phyloP scores from a whole-genome alignment of 1,140 invertebrate species.

The Nebria ingens region DNA sequence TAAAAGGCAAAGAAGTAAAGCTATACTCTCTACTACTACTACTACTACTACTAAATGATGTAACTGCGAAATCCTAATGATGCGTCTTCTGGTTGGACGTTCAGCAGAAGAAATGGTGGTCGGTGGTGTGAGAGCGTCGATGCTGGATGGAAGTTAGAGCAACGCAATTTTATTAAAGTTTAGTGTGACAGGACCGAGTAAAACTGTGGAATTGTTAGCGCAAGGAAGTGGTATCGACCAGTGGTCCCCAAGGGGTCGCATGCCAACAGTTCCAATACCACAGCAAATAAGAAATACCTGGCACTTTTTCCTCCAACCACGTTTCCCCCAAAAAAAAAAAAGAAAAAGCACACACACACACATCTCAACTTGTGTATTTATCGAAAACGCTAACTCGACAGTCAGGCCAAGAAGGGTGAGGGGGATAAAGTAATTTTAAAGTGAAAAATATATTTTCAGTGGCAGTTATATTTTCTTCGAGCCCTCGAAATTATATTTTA shows the following conservation, averaged over 20 bases:
- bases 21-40: no score
- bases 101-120: constrained; percentile 16
- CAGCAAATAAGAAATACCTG: constrained; percentile 28
- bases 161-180: constrained; percentile 34
- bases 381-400: constrained; percentile 2
- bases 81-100: no score
- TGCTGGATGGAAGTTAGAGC: constrained; percentile 8
- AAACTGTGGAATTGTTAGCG: constrained; percentile 35
- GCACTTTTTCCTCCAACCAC: neutral
- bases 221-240: constrained; percentile 31
- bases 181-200: constrained; percentile 33
- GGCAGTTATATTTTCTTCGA: no score
- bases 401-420: neutral
- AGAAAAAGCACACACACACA: no score
- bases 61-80: no score
- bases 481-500: no score
- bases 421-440: neutral
- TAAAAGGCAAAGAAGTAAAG: no score
- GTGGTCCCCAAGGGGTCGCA: constrained; percentile 28
- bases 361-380: constrained; percentile 8
- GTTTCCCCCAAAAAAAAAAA: neutral
- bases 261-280: constrained; percentile 31
- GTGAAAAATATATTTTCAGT: neutral
- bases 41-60: no score
- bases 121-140: constrained; percentile 16